phyloP scores from a whole-genome alignment of 2,888 invertebrate genomes.

The Rotaria socialis region DNA sequence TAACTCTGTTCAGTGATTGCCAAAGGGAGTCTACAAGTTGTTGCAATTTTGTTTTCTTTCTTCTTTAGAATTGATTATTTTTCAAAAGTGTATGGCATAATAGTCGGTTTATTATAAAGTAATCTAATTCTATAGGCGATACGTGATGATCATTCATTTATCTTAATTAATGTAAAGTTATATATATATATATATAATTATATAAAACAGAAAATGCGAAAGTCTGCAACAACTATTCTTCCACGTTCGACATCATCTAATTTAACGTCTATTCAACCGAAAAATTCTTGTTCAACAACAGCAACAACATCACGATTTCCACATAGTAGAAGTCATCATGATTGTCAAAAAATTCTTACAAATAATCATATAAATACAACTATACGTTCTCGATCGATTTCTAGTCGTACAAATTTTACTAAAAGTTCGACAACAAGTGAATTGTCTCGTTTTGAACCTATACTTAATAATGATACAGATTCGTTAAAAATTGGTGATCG shows the following conservation, averaged over 20 bases:
- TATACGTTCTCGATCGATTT: not conserved
- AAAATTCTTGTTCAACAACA: not conserved
- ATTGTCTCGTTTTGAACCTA: conserved; percentile 8
- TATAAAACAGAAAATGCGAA: not conserved
- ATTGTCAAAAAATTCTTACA: not conserved
- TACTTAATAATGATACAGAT: conserved; percentile 25
- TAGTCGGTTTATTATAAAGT: not conserved
- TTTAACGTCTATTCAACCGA: conserved; percentile 1
- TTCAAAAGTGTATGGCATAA: not conserved
- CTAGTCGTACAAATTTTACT: not conserved
- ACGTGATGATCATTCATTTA: not conserved
- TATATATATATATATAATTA: not conserved
- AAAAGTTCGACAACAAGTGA: conserved; percentile 2
- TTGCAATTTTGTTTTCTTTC: not conserved
- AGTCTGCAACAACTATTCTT: not conserved
- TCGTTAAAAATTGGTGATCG: conserved; percentile 33
- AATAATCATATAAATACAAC: not conserved
- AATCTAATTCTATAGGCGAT: not conserved
- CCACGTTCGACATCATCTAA: not conserved
- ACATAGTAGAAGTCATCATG: conserved; percentile 27
- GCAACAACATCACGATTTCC: not conserved
- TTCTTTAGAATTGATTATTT: not conserved
- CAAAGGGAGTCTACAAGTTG: not conserved
- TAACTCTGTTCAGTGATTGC: not conserved
- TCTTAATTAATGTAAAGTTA: not conserved